Conservation (phyloP, 2,888 invertebrate species). For the Neoascia interrupta region DNA sequence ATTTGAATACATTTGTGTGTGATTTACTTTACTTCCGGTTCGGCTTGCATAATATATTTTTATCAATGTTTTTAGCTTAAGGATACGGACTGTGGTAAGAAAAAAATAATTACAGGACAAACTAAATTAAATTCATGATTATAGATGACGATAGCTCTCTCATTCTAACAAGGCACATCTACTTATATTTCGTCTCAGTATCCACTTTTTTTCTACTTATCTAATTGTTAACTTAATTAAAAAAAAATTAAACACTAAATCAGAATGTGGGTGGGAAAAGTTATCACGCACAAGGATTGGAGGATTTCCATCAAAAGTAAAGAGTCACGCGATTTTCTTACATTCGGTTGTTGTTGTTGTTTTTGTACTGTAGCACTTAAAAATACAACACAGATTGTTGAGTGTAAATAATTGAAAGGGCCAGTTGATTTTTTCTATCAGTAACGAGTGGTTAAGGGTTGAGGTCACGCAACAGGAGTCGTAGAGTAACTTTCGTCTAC, state of each 20-base stretch:
- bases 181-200: conserved; percentile 44
- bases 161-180: conserved; percentile 67
- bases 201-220: conserved; percentile 20
- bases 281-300: conserved; percentile 38
- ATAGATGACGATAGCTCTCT: conserved; percentile 55
- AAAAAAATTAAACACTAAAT: conserved; percentile 2
- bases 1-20: no score
- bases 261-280: conserved; percentile 31
- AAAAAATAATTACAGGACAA: not conserved
- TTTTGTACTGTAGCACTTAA: no score
- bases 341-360: no score
- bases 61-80: conserved; percentile 7
- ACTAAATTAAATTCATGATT: conserved; percentile 18
- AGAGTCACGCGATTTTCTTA: no score
- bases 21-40: no score
- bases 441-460: no score
- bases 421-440: no score
- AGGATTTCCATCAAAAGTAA: no score
- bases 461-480: no score
- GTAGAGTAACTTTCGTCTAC: no score
- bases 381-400: no score
- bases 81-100: conserved; percentile 2
- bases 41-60: not conserved
- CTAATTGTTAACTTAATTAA: conserved; percentile 26
- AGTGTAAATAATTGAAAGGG: no score